Percentiles rank a stretch among this genome's conserved stretches.
Evolutionary conservation across 2,888 invertebrate genomes (phyloP).

Genomic region (Therioaphis trifolii): DNA sequence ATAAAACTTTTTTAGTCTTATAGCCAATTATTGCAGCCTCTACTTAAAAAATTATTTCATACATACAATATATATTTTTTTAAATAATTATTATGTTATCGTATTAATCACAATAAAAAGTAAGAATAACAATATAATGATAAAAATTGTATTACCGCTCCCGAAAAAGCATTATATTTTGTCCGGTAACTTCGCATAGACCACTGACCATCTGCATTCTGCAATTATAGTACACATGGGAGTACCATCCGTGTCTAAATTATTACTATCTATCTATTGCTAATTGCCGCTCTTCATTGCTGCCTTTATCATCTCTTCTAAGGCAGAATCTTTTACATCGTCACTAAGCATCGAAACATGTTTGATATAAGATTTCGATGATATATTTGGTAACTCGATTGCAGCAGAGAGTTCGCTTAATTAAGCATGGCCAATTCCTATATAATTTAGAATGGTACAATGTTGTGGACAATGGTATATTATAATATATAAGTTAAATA

Average conservation of each 20-base stretch:
- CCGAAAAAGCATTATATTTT: constrained; percentile 27
- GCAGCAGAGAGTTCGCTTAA: constrained; percentile 22
- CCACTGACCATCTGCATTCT: too few relatives aligned
- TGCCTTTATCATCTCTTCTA: constrained; percentile 31
- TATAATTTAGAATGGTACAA: neutral
- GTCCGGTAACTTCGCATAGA: neutral
- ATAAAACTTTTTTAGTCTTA: neutral
- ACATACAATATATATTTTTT: neutral
- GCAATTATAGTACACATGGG: constrained; percentile 12
- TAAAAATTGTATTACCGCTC: constrained; percentile 1
- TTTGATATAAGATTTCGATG: neutral
- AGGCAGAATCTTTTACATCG: neutral
- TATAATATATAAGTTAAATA: too few relatives aligned
- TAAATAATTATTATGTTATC: too few relatives aligned
- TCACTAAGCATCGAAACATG: neutral
- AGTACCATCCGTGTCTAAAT: neutral
- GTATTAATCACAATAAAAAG: too few relatives aligned
- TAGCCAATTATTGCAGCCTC: neutral
- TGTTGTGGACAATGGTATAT: too few relatives aligned
- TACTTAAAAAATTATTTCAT: constrained; percentile 10
- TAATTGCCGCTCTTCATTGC: constrained; percentile 13
- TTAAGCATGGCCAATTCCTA: constrained; percentile 10
- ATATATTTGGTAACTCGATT: constrained; percentile 3
- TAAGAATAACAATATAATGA: too few relatives aligned
- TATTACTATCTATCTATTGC: neutral